phyloP scores from a whole-genome alignment of 2,113 vertebrate genomes.

The Oceanites oceanicus region DNA sequence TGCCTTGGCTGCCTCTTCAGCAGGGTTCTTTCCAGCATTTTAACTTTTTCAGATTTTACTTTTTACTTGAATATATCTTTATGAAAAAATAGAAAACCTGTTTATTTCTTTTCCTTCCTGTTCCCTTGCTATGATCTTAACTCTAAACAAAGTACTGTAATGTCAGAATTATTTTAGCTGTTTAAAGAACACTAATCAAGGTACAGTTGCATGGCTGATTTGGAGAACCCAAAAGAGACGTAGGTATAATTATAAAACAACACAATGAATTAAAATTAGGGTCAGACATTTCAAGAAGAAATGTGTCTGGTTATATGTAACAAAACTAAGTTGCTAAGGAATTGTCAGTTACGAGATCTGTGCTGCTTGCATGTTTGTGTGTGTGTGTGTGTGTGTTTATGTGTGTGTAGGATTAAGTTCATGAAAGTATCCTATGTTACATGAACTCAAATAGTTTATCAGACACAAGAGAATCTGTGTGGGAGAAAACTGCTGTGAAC shows the following conservation, averaged over 20 bases:
- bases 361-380: background rate
- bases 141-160: background rate
- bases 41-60: background rate
- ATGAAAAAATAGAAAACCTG: background rate
- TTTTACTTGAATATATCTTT: background rate
- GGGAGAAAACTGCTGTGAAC: background rate
- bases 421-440: background rate
- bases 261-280: background rate
- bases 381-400: background rate
- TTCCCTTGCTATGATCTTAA: background rate
- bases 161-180: background rate
- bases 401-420: background rate
- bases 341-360: background rate
- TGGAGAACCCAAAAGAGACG: background rate
- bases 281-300: background rate
- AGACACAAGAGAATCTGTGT: background rate
- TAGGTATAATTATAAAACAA: background rate
- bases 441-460: background rate
- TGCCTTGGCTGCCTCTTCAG: background rate
- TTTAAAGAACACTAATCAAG: background rate
- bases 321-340: background rate
- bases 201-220: background rate
- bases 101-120: background rate
- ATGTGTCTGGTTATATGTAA: background rate
- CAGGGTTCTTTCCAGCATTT: background rate